Base-by-base conservation (phyloP, 1,140 invertebrate genomes). In the Macrostomum lignano region DNA sequence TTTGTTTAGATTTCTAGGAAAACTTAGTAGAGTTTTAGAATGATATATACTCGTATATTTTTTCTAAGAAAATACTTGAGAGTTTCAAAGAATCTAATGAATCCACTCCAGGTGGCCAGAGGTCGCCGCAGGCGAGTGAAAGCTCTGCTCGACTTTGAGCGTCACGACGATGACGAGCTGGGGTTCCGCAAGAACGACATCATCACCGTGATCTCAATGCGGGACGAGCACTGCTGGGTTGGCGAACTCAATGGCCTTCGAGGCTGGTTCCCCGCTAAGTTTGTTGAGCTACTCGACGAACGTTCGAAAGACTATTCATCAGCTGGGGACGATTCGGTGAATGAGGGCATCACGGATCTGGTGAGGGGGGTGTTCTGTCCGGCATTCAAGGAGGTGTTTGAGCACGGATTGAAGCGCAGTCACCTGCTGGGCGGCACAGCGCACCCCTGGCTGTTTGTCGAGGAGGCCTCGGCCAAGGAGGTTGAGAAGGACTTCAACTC, bases 221-320 rank as follows among this genome's bases (percentile, higher is more conserved):
- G 82, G 52, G 91, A 98, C 64, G 91, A 98, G 51, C 86, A 98
- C 54, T 98, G 91, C 55, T 98, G 91, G 91, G 72, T 94, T 39
- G 91, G 91, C 29, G 91, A 98, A 59, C 54, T 96, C 2, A 94
- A 96, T 66, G 88, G 88, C 2, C 54, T 91, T 21, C 64, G 78
- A 52, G 88, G 88, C 23, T 98, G 88, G 88, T 98, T 98, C 64
- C 91, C 91, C 13, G 86, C 91, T 4, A 81, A 88, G 60, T 93
- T 91, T 66, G 86, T 93, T 1, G 74, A 86, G 51, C 58, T 94
- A 32, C 62, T 96, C 14, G 88, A 98, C 60, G 88, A 98, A 57
- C 65, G 88, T 44, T 88, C 82, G 51, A 61, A 63, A 38, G 44
- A 79, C 46, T 98, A 98, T 54, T 81, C 75, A 17, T 70, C 72